These are phyloP conservation scores for Oceanodroma tethys DNA, from an alignment of 2,113 vertebrate genomes.

Conservation along the genomic window DNA sequence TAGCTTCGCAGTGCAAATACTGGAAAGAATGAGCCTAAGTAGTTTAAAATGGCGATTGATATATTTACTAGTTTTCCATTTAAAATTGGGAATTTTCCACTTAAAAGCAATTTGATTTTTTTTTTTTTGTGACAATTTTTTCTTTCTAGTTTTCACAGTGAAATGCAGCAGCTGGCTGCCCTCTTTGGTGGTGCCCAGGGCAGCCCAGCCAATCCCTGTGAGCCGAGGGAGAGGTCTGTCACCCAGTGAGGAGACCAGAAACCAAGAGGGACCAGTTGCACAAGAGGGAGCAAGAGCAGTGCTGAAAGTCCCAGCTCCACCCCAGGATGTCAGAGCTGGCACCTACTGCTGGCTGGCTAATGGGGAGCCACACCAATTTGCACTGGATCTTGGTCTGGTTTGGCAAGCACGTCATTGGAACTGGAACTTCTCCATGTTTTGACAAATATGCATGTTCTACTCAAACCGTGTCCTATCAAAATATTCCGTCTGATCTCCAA, in stretches of 20 bases:
- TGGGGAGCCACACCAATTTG: not conserved
- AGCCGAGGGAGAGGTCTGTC: not conserved
- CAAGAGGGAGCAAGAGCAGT: not conserved
- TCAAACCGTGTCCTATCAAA: not conserved
- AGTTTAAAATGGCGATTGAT: not conserved
- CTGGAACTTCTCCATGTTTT: not conserved
- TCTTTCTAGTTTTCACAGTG: not conserved
- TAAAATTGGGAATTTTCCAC: not conserved
- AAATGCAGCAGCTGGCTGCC: not conserved
- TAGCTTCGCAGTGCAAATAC: not conserved
- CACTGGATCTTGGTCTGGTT: not conserved
- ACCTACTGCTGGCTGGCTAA: not conserved
- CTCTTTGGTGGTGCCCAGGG: not conserved
- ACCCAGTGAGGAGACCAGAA: not conserved
- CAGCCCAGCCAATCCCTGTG: not conserved
- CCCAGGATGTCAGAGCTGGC: not conserved
- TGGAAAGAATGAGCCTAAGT: not conserved
- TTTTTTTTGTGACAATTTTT: not conserved
- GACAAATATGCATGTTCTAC: not conserved
- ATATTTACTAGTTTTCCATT: not conserved
- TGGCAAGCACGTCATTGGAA: not conserved
- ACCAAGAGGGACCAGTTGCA: not conserved
- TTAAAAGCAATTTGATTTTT: not conserved
- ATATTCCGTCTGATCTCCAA: not conserved
- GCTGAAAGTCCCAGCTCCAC: not conserved